Conservation (phyloP, 2,888 invertebrate genomes). For the Entomobrya proxima region DNA sequence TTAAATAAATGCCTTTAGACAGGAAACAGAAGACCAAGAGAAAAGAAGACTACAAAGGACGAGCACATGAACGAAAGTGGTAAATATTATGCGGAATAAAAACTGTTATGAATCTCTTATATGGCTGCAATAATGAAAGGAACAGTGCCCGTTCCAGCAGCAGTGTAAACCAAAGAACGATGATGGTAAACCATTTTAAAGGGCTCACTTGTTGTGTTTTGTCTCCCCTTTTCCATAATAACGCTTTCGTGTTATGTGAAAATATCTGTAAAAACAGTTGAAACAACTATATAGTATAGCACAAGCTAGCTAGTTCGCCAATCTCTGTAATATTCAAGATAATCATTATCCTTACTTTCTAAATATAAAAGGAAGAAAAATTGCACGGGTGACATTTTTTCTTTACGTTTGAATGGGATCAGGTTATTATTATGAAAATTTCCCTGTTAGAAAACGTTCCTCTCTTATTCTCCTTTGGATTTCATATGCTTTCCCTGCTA, state of each 20-base stretch:
- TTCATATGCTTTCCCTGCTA: no score
- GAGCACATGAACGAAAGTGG: background rate
- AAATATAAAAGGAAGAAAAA: constrained; percentile 3
- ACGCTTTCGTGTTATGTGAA: no score
- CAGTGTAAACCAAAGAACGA: no score
- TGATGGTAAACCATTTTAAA: no score
- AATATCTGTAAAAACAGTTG: no score
- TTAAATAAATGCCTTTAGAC: constrained; percentile 55
- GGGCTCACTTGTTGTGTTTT: background rate
- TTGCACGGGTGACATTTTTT: background rate
- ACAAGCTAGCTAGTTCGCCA: background rate
- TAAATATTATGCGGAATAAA: constrained; percentile 1
- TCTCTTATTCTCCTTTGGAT: background rate
- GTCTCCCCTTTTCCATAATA: background rate
- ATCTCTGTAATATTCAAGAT: constrained; percentile 13
- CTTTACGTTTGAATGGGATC: constrained; percentile 27
- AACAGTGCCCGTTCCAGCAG: no score
- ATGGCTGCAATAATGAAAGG: no score
- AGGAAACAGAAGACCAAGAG: background rate
- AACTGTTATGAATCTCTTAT: background rate
- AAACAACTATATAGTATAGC: background rate
- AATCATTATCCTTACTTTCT: constrained; percentile 31
- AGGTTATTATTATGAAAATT: constrained; percentile 36
- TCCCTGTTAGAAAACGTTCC: background rate
- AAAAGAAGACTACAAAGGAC: background rate